Conservation (phyloP, 2,888 invertebrate species). For the Lepas anatifera region DNA sequence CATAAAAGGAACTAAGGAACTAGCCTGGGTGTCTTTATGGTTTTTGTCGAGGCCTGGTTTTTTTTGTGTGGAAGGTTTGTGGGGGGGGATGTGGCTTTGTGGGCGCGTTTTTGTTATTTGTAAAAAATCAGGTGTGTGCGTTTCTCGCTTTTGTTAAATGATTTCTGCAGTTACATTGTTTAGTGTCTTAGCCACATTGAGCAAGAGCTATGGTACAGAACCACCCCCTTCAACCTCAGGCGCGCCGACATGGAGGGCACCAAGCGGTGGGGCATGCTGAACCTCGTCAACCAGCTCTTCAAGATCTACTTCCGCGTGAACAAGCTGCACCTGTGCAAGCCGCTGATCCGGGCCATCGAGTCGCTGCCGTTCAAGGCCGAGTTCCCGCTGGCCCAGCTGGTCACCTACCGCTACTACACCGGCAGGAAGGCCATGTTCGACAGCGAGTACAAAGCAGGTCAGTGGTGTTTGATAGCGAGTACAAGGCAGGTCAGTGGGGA, state of each 20-base stretch:
- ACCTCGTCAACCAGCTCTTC: constrained; percentile 90
- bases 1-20: no score
- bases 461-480: constrained; percentile 9
- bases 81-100: no score
- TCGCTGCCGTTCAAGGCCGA: constrained; percentile 77
- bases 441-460: constrained; percentile 74
- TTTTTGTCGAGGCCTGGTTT: no score
- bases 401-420: constrained; percentile 94
- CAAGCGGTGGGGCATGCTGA: constrained; percentile 91
- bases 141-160: no score
- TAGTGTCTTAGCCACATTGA: no score
- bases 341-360: constrained; percentile 91
- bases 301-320: constrained; percentile 94
- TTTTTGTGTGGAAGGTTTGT: no score
- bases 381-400: constrained; percentile 82
- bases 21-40: no score
- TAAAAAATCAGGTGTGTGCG: no score
- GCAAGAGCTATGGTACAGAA: no score
- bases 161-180: no score
- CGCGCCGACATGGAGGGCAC: constrained; percentile 79
- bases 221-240: constrained; percentile 32
- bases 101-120: no score
- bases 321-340: constrained; percentile 78
- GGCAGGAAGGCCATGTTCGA: constrained; percentile 98
- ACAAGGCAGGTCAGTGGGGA: no score